Evolutionary conservation across 1,140 invertebrate species (phyloP).

Genomic region (Watersipora subatra): DNA sequence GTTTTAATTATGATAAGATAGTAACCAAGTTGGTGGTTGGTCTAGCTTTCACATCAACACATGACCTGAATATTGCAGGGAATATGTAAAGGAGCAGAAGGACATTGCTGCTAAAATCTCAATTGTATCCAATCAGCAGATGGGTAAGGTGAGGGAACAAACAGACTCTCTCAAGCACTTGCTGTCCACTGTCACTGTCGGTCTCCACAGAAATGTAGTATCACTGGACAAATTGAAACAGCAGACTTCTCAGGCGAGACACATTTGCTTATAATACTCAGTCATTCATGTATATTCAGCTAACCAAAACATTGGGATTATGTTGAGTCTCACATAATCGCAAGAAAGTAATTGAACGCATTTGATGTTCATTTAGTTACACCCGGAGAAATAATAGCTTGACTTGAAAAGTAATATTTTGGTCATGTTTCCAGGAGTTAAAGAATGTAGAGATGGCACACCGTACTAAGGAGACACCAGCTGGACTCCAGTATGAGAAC

Average conservation of each 20-base stretch:
- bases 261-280: background rate
- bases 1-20: too few relatives aligned
- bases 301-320: too few relatives aligned
- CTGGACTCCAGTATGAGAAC: constrained; percentile 63
- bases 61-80: background rate
- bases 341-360: too few relatives aligned
- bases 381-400: too few relatives aligned
- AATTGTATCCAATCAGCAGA: background rate
- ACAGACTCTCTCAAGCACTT: background rate
- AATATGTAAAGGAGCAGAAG: background rate
- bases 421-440: too few relatives aligned
- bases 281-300: too few relatives aligned
- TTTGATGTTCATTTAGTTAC: too few relatives aligned
- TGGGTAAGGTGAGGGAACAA: background rate
- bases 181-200: background rate
- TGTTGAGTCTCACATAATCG: too few relatives aligned
- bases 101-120: background rate
- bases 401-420: too few relatives aligned
- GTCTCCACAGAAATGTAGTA: background rate
- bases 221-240: background rate
- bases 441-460: constrained; percentile 64
- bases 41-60: background rate
- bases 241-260: background rate
- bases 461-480: constrained; percentile 60
- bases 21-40: too few relatives aligned